Evolutionary conservation across 2,113 vertebrate genomes (phyloP), one percentile per base, ranked within the genome.

Genomic region (Capricornis sumatraensis): DNA sequence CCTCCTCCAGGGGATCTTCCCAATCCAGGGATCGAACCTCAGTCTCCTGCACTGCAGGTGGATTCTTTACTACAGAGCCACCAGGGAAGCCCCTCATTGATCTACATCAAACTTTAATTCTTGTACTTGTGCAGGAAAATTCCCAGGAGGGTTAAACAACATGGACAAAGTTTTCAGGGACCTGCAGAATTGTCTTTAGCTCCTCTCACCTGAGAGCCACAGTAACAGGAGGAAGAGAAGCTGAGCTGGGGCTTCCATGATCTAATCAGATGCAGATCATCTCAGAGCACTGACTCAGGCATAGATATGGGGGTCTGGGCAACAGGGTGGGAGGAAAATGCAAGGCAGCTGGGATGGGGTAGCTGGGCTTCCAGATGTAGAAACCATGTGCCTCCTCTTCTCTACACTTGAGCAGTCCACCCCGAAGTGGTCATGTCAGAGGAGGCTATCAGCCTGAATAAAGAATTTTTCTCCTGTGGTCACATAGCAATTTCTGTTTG

Each of bases 221-320:
- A 76, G 52, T 12, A 92, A 28, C 43, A 96, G 83, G 58, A 96
- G 52, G 15, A 21, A 45, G 40, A 87, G 52, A 36, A 84, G 60
- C 76, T 95, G 62, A 87, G 57, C 19, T 1, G 57, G 19, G 21
- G 7, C 36, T 89, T 50, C 43, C 88, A 30, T 91, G 14, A 36
- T 28, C 21, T 79, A 27, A 2, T 17, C 53, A 10, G 82, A 62
- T 60, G 58, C 4, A 47, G 84, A 33, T 30, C 57, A 47, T 62
- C 58, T 28, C 19, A 62, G 40, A 60, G 57, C 84, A 60, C 12
- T 19, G 47, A 91, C 27, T 9, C n/a, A 47, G 12, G 52, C 12
- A n/a, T 9, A 47, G 60, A 55, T 71, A 83, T 6, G 28, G 19
- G 21, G 14, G 28, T 45, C 28, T 55, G 60, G 50, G 53, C 12